Evolutionary conservation across 2,888 invertebrate species (phyloP).

Genomic region (Petrolisthes manimaculis): DNA sequence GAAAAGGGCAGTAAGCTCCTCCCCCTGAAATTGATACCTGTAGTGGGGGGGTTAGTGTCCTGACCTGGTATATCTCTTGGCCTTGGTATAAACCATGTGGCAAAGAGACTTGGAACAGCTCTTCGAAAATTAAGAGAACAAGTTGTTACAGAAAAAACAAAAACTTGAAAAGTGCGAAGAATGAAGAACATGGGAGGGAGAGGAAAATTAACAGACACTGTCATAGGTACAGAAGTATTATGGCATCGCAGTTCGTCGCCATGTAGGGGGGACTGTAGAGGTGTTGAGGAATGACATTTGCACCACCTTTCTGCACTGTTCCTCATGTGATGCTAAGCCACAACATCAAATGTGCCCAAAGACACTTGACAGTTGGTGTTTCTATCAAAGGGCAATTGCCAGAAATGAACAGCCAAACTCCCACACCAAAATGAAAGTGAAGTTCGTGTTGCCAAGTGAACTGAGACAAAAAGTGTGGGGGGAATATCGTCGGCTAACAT

Average conservation of each 20-base stretch:
- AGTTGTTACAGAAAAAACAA: conserved; percentile 18
- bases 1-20: no score
- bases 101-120: conserved; percentile 10
- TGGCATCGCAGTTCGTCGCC: neutral
- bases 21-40: no score
- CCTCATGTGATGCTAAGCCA: conserved; percentile 8
- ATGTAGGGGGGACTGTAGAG: conserved; percentile 19
- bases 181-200: conserved; percentile 11
- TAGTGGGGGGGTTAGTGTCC: no score
- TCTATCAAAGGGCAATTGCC: conserved; percentile 5
- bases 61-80: no score
- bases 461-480: neutral
- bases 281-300: conserved; percentile 12
- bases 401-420: neutral
- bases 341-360: conserved; percentile 32
- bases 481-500: conserved; percentile 20
- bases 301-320: conserved; percentile 9
- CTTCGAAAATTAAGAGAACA: neutral
- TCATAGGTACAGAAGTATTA: neutral
- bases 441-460: neutral
- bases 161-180: neutral
- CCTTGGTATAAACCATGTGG: conserved; percentile 18
- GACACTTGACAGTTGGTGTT: conserved; percentile 14
- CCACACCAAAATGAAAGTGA: conserved; percentile 4
- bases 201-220: neutral